A percentile compares a stretch with the other conserved stretches of the same genome.
Evolutionary conservation across 2,113 vertebrate genomes (phyloP).

Genomic region (Glareola pratincola): DNA sequence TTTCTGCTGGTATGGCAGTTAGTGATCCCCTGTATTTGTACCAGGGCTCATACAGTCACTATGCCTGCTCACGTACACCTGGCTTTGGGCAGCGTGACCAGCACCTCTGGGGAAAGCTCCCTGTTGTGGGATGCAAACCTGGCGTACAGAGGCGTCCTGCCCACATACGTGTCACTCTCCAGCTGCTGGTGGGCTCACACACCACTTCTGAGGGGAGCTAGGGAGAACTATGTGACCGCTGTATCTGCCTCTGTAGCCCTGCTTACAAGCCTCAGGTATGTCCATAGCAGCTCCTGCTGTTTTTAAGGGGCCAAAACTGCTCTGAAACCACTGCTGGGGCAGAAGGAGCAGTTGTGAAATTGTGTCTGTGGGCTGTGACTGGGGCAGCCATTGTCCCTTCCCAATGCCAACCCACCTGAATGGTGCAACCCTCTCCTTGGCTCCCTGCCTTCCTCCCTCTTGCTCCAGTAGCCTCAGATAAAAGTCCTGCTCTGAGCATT

Average conservation of each 20-base stretch:
- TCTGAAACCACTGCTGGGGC: neutral
- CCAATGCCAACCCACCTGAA: rapidly evolving
- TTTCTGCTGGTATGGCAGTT: neutral
- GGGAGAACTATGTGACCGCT: neutral
- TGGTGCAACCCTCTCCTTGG: neutral
- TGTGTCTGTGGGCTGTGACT: neutral
- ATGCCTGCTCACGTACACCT: rapidly evolving
- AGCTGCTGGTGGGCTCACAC: neutral
- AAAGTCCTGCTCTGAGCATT: neutral
- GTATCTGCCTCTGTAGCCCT: neutral
- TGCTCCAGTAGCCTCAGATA: neutral
- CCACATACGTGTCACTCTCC: rapidly evolving
- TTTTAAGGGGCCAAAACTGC: neutral
- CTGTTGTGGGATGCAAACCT: no score
- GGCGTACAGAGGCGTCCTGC: no score
- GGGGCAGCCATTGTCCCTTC: neutral
- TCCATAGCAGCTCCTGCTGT: neutral
- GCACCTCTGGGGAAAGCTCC: neutral
- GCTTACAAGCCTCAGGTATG: neutral
- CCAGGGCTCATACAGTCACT: rapidly evolving
- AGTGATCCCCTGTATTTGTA: neutral
- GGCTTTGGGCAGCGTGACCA: neutral
- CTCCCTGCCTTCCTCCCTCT: neutral
- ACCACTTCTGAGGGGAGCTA: neutral
- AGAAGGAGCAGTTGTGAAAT: neutral